phyloP scores from a whole-genome alignment of 2,797 vertebrate species.

The Sparus aurata region DNA sequence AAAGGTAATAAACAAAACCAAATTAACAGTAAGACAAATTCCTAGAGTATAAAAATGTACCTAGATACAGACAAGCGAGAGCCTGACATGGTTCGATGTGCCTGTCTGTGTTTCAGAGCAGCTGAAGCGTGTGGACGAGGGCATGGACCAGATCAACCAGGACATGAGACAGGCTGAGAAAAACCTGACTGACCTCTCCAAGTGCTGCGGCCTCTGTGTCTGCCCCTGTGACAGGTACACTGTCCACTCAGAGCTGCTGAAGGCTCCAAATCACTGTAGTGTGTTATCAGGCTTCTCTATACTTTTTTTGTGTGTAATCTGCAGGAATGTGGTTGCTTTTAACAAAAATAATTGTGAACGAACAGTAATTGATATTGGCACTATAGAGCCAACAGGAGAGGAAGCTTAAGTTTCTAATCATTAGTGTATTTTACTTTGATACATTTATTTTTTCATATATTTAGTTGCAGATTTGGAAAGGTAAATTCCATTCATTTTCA shows the following conservation, averaged over 20 bases:
- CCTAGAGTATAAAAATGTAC: neutral
- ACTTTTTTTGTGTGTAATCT: neutral
- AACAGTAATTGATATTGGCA: neutral
- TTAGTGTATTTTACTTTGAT: neutral
- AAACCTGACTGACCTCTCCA: constrained; percentile 95
- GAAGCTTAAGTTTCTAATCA: neutral
- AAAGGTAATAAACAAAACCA: constrained; percentile 31
- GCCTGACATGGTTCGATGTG: constrained; percentile 12
- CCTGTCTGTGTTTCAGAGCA: constrained; percentile 87
- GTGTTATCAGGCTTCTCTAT: neutral
- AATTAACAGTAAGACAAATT: neutral
- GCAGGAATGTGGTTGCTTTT: neutral
- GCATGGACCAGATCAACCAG: constrained; percentile 98
- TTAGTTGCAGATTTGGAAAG: neutral
- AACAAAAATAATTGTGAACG: neutral
- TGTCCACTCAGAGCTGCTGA: neutral
- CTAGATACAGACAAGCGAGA: neutral
- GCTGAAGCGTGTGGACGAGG: constrained; percentile 91
- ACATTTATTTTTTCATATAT: neutral
- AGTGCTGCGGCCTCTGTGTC: constrained; percentile 96
- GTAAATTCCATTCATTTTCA: no score
- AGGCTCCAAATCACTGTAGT: constrained; percentile 8
- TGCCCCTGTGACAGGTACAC: constrained; percentile 95
- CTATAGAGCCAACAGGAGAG: neutral
- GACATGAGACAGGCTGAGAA: constrained; percentile 97